Percentiles rank a stretch among this genome's conserved stretches.
These are phyloP conservation scores for Hermatobates lingyangjiaoensis DNA, from an alignment of 1,140 invertebrate genomes.

Conservation along the genomic window DNA sequence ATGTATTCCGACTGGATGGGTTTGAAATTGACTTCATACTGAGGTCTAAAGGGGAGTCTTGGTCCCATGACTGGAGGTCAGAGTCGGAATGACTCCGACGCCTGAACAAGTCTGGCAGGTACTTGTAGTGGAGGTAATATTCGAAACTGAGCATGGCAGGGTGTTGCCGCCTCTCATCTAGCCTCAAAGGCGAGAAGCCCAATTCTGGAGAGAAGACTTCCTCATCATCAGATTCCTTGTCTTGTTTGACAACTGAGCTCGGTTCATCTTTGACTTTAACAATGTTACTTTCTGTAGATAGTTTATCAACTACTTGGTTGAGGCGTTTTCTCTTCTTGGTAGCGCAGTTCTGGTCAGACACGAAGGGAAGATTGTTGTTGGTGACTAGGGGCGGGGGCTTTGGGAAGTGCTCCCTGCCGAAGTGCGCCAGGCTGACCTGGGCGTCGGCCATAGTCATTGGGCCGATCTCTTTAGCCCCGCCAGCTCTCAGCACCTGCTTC, in stretches of 20 bases:
- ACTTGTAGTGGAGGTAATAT: slow-evolving; percentile 50
- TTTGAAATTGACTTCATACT: slow-evolving; percentile 40
- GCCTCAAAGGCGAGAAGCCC: slow-evolving; percentile 34
- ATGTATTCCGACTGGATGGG: slow-evolving; percentile 16
- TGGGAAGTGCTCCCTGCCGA: slow-evolving; percentile 29
- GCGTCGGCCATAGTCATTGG: slow-evolving; percentile 44
- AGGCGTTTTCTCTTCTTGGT: slow-evolving; percentile 47
- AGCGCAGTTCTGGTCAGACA: slow-evolving; percentile 15
- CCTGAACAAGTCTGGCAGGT: slow-evolving; percentile 44
- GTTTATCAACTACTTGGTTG: slow-evolving; percentile 51
- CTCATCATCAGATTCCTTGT: slow-evolving; percentile 24
- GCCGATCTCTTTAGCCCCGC: not conserved
- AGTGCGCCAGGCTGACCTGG: slow-evolving; percentile 31
- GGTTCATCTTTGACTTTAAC: slow-evolving; percentile 19
- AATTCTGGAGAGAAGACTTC: slow-evolving; percentile 32
- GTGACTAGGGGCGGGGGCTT: slow-evolving; percentile 32
- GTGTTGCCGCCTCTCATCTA: slow-evolving; percentile 29
- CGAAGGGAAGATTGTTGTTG: slow-evolving; percentile 36
- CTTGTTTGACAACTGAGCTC: slow-evolving; percentile 12
- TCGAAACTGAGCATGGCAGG: slow-evolving; percentile 39
- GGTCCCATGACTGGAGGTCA: slow-evolving; percentile 38
- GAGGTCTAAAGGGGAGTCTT: slow-evolving; percentile 70
- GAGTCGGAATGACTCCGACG: slow-evolving; percentile 55
- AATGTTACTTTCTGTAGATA: slow-evolving; percentile 24
- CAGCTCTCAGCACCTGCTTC: too few species aligned